Conservation (phyloP, 1,140 invertebrate genomes). For the Drosophila saltans region DNA sequence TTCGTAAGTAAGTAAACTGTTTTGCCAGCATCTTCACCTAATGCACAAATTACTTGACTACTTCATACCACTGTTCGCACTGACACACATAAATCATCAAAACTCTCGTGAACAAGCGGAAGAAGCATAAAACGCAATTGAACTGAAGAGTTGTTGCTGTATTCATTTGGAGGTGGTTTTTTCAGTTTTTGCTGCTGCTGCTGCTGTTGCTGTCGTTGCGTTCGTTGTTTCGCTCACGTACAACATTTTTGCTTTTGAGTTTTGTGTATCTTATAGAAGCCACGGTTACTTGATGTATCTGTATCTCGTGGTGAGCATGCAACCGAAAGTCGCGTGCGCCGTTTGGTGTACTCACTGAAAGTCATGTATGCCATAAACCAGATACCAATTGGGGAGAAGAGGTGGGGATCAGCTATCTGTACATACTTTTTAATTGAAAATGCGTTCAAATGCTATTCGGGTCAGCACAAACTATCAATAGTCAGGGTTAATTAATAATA, state of each 20-base stretch:
- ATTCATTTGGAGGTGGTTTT: constrained; percentile 48
- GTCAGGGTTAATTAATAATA: constrained; percentile 37
- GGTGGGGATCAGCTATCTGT: background rate
- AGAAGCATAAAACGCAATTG: constrained; percentile 57
- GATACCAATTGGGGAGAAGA: background rate
- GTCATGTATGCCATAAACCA: constrained; percentile 69
- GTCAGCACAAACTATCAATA: constrained; percentile 38
- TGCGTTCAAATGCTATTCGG: constrained; percentile 41
- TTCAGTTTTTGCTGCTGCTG: constrained; percentile 12
- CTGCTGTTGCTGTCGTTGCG: constrained; percentile 52
- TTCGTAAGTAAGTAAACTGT: too few species aligned
- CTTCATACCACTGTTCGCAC: constrained; percentile 37
- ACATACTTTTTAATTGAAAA: constrained; percentile 26
- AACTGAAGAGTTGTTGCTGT: constrained; percentile 49
- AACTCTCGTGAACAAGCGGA: constrained; percentile 50
- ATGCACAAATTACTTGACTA: too few species aligned
- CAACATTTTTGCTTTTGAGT: constrained; percentile 39
- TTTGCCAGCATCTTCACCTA: too few species aligned
- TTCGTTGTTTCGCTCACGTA: constrained; percentile 70
- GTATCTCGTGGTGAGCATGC: constrained; percentile 56
- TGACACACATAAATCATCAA: constrained; percentile 50
- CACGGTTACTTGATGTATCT: constrained; percentile 11
- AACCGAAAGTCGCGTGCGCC: constrained; percentile 69
- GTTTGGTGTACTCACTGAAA: constrained; percentile 54
- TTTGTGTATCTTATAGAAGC: constrained; percentile 15